phyloP scores from a whole-genome alignment of 2,797 vertebrate genomes.

The Intellagama lesueurii region DNA sequence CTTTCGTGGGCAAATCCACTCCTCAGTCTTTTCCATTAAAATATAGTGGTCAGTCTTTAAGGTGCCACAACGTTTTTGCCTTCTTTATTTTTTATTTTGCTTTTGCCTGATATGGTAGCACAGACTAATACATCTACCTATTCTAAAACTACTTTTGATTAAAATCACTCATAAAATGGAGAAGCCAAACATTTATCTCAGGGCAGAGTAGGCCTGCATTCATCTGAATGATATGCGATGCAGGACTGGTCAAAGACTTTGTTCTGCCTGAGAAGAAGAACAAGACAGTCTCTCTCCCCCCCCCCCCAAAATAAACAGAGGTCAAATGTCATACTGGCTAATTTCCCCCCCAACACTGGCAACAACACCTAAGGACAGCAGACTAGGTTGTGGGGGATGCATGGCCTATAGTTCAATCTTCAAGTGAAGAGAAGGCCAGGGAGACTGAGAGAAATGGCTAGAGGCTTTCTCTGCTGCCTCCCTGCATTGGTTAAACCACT shows the following conservation, averaged over 20 bases:
- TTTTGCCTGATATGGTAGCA: no score
- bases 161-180: neutral
- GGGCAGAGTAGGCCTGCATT: neutral
- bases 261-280: neutral
- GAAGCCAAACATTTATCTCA: neutral
- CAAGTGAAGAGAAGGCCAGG: neutral
- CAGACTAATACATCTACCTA: no score
- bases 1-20: no score
- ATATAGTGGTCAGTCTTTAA: no score
- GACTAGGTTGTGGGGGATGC: neutral
- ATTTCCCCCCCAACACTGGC: neutral
- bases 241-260: neutral
- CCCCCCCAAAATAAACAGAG: neutral
- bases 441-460: neutral
- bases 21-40: no score
- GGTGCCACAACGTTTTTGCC: no score
- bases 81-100: no score
- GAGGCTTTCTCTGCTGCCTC: neutral
- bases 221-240: neutral
- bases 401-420: neutral
- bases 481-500: neutral
- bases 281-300: neutral
- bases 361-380: neutral
- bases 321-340: neutral
- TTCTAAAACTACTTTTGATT: neutral